Evolutionary conservation across 2,797 vertebrate genomes (phyloP), one percentile per base, ranked within the genome.

Genomic region (Mus minutoides): DNA sequence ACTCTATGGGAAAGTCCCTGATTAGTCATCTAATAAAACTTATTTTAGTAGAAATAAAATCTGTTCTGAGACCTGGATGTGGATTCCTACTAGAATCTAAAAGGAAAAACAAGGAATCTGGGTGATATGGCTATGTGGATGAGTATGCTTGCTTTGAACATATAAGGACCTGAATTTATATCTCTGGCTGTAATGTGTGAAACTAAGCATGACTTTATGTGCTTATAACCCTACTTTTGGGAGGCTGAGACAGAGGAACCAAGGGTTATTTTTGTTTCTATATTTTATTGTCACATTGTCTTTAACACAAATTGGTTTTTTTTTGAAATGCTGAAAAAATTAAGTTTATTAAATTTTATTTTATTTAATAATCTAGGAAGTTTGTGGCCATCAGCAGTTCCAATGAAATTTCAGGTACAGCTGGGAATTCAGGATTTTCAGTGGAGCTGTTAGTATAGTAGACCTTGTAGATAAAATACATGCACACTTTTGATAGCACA

Each of bases 251-350:
- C 10, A 34, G 10, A 49, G 60, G 19, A 85, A 19, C 1, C 17
- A 97, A 90, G 14, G 1, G 9, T 34, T 90, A 31, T 62, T 43
- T 94, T 93, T 40, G 29, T 31, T 34, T 93, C 40, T 56, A 10
- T 86, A 92, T 90, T 92, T 87, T 67, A 56, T 87, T 79, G 34
- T 24, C 9, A 49, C 6, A 86, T 60, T 78, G 40, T 19, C 58
- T 91, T 90, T 77, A 86, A 56, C 52, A 94, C 6, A 80, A 86
- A 94, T 93, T 95, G 54, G 54, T 56, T 56, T n/a, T n/a, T 58
- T 58, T 58, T 19, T 58, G 5, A 58, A 58, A 58, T 58, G 21
- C 19, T 21, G 19, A 58, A 58, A 58, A 58, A 58, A 21, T 21
- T 19, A 7, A 58, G 21, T 58, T 58, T 58, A 58, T 58, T 58